Evolutionary conservation across 1,140 invertebrate species (phyloP), one percentile per base, ranked within the genome.

Genomic region (Archegozetes longisetosus): DNA sequence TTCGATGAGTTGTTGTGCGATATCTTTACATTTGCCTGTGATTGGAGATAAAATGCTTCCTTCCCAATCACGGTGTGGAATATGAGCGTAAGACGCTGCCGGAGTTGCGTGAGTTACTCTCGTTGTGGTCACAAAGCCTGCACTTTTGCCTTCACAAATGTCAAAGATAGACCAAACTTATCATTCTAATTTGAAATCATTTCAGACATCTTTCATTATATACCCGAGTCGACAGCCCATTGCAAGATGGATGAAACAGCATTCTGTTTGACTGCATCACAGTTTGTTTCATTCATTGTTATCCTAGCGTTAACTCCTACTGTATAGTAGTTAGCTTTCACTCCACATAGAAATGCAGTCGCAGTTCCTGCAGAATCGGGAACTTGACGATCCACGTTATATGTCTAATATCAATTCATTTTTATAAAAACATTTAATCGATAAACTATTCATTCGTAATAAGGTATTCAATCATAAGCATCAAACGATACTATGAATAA

Each of bases 91-190:
- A 0, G 86, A 68, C 0, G 85, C 85, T 0, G 83, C 82, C 0
- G 90, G 91, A 0, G 89, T 93, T 0, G 90, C 91, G 70, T 95
- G 88, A 0, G 89, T 94, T 0, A 95, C 82, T 58, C 88, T 77
- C 29, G 88, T 88, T 0, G 85, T 94, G 0, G 90, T 93, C 2
- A 94, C 86, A 52, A 96, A 82, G 22, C 90, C 91, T 0, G 71
- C 70, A 20, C 67, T 69, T 61, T 73, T 74, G 9, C 72, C 46
- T 51, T n/a, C n/a, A n/a, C n/a, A n/a, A n/a, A n/a, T n/a, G n/a
- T n/a, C n/a, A n/a, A n/a, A 22, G 12, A 20, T 9, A 26, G n/a
- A 26, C 4, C 6, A n/a, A n/a, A n/a, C n/a, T n/a, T n/a, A n/a
- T n/a, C n/a, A n/a, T n/a, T n/a, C n/a, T n/a, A n/a, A n/a, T n/a